These are phyloP conservation scores for Spheniscus humboldti DNA, from an alignment of 2,797 vertebrate genomes.

Conservation along the genomic window DNA sequence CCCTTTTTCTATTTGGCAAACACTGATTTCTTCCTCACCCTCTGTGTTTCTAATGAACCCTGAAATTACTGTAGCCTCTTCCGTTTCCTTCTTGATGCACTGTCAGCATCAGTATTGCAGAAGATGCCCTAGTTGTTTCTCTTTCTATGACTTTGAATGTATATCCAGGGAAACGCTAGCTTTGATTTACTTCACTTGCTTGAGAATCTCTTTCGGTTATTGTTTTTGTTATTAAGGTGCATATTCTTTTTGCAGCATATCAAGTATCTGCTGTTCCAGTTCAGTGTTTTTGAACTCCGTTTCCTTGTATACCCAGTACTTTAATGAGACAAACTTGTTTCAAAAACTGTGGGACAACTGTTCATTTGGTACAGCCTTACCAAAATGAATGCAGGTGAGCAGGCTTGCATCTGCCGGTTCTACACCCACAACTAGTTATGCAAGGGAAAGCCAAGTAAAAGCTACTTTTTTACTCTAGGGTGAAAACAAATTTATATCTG, in stretches of 20 bases:
- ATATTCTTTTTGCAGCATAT: not conserved
- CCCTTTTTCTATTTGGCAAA: constrained; percentile 29
- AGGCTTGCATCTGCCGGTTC: not conserved
- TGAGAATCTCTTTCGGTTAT: not conserved
- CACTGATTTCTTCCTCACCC: constrained; percentile 26
- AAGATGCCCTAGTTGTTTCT: not conserved
- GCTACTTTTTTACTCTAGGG: not conserved
- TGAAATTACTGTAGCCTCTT: constrained; percentile 36
- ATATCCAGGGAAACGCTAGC: not conserved
- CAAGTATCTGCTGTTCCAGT: not conserved
- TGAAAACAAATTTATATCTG: not conserved
- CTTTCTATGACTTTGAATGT: not conserved
- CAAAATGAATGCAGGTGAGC: not conserved
- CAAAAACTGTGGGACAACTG: not conserved
- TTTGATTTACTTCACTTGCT: not conserved
- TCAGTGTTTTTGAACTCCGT: not conserved
- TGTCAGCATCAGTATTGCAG: not conserved
- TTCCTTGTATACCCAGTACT: not conserved
- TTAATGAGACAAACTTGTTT: not conserved
- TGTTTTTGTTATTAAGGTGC: not conserved
- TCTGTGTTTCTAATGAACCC: constrained; percentile 44
- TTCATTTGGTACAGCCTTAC: not conserved
- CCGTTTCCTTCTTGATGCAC: not conserved
- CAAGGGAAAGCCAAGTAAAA: not conserved
- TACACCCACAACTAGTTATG: not conserved